Base-by-base conservation (phyloP, 2,888 invertebrate species). In the Drosophila mettleri region DNA sequence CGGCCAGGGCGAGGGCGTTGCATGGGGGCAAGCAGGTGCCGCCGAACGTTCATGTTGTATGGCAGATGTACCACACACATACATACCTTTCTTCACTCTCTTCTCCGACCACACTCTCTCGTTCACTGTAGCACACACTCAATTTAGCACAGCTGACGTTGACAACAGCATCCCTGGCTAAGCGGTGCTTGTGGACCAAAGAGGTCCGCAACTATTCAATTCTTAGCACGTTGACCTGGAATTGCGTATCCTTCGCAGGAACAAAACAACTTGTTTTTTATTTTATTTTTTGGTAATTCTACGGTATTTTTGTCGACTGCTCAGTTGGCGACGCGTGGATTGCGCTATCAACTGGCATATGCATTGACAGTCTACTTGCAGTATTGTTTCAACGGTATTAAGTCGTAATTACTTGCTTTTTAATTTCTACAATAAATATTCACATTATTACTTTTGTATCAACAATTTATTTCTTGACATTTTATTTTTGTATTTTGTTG, bases 141-240 rank as follows among this genome's bases (percentile, higher is more conserved):
- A 67, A 75, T 46, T 39, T 59, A 49, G 64, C 69, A 74, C 69
- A 78, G 79, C 65, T 76, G 76, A 76, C 76, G 76, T 76, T 78
- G 76, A 69, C 76, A 76, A 57, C 74, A 66, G 65, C 74, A 69
- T 72, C 63, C 48, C 34, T 45, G 46, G 63, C 52, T 34, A 43
- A 52, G 67, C 58, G 54, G 22, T 46, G 57, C 48, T 57, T 60
- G 18, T 55, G 57, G 38, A 48, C 55, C 38, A 33, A 10, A 8
- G 63, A 46, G 22, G 34, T 31, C n/a, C 31, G 33, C 20, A 49
- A 34, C 20, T 34, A 34, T 22, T 12, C 10, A 22, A 34, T 58
- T 57, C 54, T 49, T 45, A 10, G 43, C 31, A 24, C 61, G 49
- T 22, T 57, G 57, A 48, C 43, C 52, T 36, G 34, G 39, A 29